Conservation (phyloP, 2,797 vertebrate genomes). For the Chelmon rostratus region DNA sequence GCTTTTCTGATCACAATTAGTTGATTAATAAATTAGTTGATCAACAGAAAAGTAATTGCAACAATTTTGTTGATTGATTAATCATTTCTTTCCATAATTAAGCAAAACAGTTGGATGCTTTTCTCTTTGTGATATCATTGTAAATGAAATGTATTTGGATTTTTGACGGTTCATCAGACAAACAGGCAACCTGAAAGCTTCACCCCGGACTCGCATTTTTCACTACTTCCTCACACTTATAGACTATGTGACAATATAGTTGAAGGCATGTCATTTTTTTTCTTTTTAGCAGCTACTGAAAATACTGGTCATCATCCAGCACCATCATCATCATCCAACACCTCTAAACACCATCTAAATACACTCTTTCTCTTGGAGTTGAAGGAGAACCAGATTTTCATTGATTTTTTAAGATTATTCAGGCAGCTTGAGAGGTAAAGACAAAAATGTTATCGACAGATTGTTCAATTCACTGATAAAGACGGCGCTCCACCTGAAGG, state of each 20-base stretch:
- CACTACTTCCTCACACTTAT: background rate
- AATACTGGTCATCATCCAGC: background rate
- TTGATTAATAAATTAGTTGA: too few species aligned
- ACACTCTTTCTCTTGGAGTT: too few species aligned
- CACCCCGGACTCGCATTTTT: background rate
- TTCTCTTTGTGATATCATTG: background rate
- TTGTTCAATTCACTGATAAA: background rate
- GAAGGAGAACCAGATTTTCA: background rate
- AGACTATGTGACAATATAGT: background rate
- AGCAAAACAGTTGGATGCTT: too few species aligned
- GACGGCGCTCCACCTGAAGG: background rate
- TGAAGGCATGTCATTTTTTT: background rate
- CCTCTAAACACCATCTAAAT: background rate
- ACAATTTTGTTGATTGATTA: background rate
- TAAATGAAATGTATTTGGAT: too few species aligned
- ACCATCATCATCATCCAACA: background rate
- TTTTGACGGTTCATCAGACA: too few species aligned
- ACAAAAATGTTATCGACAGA: too few species aligned
- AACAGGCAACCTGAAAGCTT: too few species aligned
- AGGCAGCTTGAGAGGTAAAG: too few species aligned
- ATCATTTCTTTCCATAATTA: too few species aligned
- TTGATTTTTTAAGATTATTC: background rate
- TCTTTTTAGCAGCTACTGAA: background rate
- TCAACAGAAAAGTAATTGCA: background rate
- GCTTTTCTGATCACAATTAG: too few species aligned